Evolutionary conservation across 2,113 vertebrate genomes (phyloP).

Genomic region (Thymallus thymallus): DNA sequence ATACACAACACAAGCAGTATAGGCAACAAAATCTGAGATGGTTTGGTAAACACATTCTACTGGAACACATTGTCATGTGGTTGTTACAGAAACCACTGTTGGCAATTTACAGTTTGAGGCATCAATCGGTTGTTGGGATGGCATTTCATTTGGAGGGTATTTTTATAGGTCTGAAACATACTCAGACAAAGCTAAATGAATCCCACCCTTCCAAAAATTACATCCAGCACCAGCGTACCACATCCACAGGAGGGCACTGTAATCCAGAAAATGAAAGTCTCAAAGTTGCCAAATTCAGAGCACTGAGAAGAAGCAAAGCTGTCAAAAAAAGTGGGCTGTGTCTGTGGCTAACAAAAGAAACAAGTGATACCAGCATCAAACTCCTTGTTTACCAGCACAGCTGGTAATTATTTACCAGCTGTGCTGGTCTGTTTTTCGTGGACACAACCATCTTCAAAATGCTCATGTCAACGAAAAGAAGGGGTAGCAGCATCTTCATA

Average conservation of each 20-base stretch:
- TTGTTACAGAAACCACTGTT: too few relatives aligned
- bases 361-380: not conserved
- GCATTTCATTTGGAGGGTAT: not conserved
- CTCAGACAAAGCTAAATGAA: not conserved
- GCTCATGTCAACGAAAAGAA: conserved; percentile 16
- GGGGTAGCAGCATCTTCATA: conserved; percentile 11
- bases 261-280: not conserved
- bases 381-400: not conserved
- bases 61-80: not conserved
- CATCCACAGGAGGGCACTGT: conserved; percentile 50
- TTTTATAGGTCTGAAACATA: not conserved
- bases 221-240: conserved; percentile 7
- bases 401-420: not conserved
- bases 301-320: not conserved
- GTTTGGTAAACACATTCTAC: not conserved
- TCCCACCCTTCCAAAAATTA: not conserved
- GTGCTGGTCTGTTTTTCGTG: not conserved
- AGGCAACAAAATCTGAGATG: not conserved
- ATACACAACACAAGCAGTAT: not conserved
- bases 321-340: not conserved
- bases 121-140: not conserved
- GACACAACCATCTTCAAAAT: conserved; percentile 5
- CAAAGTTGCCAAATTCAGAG: not conserved
- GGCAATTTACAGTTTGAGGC: not conserved
- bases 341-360: too few relatives aligned